phyloP scores from a whole-genome alignment of 1,140 invertebrate genomes.

The Teleopsis dalmanni region DNA sequence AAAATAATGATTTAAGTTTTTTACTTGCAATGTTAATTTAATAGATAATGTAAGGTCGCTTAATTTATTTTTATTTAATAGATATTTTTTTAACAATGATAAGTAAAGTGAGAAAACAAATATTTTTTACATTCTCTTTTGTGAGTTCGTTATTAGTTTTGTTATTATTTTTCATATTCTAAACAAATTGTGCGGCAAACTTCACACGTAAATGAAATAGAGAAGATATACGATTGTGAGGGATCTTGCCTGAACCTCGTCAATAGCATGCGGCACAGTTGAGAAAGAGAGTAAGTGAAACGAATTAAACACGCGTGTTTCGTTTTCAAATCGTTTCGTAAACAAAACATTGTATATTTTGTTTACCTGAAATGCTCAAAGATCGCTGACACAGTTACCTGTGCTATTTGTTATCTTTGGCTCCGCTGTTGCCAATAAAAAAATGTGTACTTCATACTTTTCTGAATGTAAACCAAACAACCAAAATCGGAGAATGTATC shows the following conservation, averaged over 20 bases:
- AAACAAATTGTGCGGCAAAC: too few species aligned
- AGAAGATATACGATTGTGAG: background rate
- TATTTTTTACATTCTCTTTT: constrained; percentile 4
- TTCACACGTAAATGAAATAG: background rate
- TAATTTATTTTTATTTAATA: too few species aligned
- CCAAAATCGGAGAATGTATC: background rate
- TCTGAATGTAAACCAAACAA: background rate
- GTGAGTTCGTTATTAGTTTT: constrained; percentile 39
- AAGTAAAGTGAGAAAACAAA: too few species aligned
- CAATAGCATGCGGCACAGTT: background rate
- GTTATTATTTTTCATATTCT: constrained; percentile 44
- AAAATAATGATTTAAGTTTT: too few species aligned
- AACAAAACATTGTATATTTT: background rate
- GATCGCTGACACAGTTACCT: too few species aligned
- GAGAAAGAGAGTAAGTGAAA: background rate
- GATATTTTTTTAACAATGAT: too few species aligned
- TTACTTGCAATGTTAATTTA: too few species aligned
- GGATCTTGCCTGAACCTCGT: background rate
- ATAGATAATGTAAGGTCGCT: too few species aligned
- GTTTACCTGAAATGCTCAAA: too few species aligned
- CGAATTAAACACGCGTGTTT: too few species aligned
- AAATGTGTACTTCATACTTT: background rate
- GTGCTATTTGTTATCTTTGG: too few species aligned
- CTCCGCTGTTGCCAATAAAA: background rate
- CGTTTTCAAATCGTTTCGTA: background rate